Evolutionary conservation across 2,797 vertebrate genomes (phyloP).

Genomic region (Zalophus californianus): DNA sequence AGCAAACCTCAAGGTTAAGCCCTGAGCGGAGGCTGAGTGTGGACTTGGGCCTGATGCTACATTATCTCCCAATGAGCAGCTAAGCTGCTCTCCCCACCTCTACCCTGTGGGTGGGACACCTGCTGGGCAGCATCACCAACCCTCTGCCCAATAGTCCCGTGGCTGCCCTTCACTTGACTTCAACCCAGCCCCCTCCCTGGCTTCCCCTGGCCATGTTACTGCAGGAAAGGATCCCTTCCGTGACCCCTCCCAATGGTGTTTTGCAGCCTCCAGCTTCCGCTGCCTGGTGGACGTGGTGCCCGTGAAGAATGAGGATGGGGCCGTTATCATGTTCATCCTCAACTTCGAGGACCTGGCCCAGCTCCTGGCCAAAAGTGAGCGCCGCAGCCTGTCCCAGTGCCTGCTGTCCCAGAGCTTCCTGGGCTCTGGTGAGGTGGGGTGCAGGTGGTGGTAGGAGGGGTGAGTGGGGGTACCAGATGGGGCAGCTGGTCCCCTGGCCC

Average conservation of each 20-base stretch:
- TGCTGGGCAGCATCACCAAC: not conserved
- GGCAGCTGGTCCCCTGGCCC: not conserved
- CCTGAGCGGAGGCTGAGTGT: not conserved
- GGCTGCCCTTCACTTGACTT: constrained; percentile 53
- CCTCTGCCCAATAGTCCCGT: not conserved
- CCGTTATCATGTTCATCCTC: constrained; percentile 99
- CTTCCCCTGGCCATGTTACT: not conserved
- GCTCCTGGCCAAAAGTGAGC: constrained; percentile 88
- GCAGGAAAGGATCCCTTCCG: not conserved
- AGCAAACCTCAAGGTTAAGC: constrained; percentile 76
- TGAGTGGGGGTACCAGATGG: fast-evolving
- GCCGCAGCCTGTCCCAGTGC: constrained; percentile 91
- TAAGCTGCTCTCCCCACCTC: constrained; percentile 68
- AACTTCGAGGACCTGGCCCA: constrained; percentile 96
- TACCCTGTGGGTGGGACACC: not conserved
- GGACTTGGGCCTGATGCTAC: constrained; percentile 50
- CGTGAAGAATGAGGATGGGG: constrained; percentile 95
- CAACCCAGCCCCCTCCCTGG: not conserved
- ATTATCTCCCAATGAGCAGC: constrained; percentile 77
- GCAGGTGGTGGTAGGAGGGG: fast-evolving
- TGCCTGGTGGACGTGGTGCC: constrained; percentile 97
- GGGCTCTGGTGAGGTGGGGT: constrained; percentile 84
- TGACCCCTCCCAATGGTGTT: not conserved
- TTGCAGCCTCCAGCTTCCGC: constrained; percentile 93
- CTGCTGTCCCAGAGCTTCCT: constrained; percentile 92